Percentiles rank a stretch among this genome's conserved stretches.
phyloP scores from a whole-genome alignment of 1,140 invertebrate genomes.

The Zaprionus davidi region DNA sequence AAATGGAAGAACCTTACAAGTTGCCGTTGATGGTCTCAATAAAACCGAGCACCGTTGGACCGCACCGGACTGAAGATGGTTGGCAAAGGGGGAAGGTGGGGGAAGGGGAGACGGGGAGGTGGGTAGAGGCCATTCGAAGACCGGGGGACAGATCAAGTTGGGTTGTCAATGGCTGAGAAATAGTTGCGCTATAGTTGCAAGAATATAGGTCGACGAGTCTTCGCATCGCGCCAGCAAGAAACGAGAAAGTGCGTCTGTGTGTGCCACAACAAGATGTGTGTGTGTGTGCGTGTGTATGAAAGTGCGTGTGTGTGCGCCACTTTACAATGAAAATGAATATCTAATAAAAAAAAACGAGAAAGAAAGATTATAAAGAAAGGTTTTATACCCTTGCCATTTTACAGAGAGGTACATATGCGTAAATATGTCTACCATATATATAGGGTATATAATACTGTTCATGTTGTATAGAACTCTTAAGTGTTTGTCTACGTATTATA shows the following conservation, averaged over 20 bases:
- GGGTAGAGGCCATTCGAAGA: neutral
- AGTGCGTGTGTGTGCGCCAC: constrained; percentile 24
- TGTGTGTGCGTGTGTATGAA: neutral
- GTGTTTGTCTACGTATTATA: too few species aligned
- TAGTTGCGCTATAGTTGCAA: constrained; percentile 47
- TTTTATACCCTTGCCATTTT: neutral
- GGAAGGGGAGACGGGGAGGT: neutral
- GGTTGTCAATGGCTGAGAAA: constrained; percentile 40
- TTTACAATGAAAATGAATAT: constrained; percentile 42
- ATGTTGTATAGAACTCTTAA: too few species aligned
- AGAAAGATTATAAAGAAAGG: constrained; percentile 2
- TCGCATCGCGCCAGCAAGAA: constrained; percentile 49
- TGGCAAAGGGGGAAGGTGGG: neutral
- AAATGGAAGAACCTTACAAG: constrained; percentile 30
- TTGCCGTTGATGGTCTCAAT: constrained; percentile 27
- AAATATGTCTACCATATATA: too few species aligned
- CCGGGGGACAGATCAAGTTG: constrained; percentile 18
- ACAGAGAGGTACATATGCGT: too few species aligned
- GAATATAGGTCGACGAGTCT: constrained; percentile 71
- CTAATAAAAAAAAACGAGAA: constrained; percentile 16
- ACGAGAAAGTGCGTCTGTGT: constrained; percentile 65
- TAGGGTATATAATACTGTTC: too few species aligned
- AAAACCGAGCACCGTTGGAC: constrained; percentile 26
- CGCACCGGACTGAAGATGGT: constrained; percentile 1
- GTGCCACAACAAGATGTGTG: neutral